A percentile compares a stretch with the other conserved stretches of the same genome.
These are phyloP conservation scores for Mobula birostris DNA, from an alignment of 2,113 vertebrate genomes.

Conservation along the genomic window DNA sequence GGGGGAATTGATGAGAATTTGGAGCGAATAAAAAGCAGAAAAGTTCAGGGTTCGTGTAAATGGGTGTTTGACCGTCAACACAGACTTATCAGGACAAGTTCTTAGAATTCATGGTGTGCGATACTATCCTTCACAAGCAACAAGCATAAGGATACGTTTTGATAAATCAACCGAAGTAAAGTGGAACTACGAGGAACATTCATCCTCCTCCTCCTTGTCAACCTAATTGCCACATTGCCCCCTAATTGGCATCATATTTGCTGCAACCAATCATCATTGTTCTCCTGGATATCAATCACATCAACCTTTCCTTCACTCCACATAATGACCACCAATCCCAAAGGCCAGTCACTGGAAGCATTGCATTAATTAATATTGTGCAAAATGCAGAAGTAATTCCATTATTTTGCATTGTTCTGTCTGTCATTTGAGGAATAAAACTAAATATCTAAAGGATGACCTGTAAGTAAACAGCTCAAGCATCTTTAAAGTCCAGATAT, in stretches of 20 bases:
- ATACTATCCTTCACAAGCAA: background rate
- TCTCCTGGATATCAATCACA: background rate
- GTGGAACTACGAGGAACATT: background rate
- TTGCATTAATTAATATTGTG: background rate
- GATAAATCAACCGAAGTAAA: background rate
- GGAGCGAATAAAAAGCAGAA: too few relatives aligned
- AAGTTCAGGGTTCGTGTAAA: too few relatives aligned
- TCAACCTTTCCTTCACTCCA: background rate
- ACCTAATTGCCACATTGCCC: background rate
- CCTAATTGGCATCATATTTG: background rate
- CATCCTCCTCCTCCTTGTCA: background rate
- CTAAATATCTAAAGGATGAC: background rate
- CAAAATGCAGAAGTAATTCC: background rate
- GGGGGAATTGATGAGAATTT: too few relatives aligned
- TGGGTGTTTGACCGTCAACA: too few relatives aligned
- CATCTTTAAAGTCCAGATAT: conserved; percentile 18
- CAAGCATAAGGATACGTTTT: background rate
- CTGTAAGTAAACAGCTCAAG: background rate
- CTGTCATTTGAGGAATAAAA: background rate
- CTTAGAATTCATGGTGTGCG: too few relatives aligned
- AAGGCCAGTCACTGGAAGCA: background rate
- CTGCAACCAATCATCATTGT: background rate
- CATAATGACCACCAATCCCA: background rate
- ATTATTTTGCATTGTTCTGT: background rate
- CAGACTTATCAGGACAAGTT: too few relatives aligned